Evolutionary conservation across 2,888 invertebrate species (phyloP).

Genomic region (Cerastis rubricosa): DNA sequence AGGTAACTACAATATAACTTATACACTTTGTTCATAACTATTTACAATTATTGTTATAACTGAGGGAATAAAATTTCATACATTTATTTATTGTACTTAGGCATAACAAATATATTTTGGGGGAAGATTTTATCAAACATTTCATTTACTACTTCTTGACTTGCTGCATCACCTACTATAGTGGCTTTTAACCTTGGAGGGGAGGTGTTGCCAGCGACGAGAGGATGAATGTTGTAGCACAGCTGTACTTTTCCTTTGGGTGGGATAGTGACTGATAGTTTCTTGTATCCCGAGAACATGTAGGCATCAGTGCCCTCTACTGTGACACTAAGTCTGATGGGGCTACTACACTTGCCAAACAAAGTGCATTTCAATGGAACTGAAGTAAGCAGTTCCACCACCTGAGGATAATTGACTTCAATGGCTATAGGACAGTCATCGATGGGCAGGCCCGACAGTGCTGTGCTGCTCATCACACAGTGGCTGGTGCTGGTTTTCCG

Average conservation of each 20-base stretch:
- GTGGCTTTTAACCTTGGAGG: slow-evolving; percentile 92
- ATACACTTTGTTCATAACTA: slow-evolving; percentile 85
- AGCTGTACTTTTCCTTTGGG: slow-evolving; percentile 92
- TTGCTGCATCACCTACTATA: slow-evolving; percentile 83
- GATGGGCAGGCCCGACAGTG: slow-evolving; percentile 90
- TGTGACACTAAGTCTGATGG: slow-evolving; percentile 93
- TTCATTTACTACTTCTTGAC: slow-evolving; percentile 84
- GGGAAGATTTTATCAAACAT: slow-evolving; percentile 89
- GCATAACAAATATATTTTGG: slow-evolving; percentile 89
- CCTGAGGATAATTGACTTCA: slow-evolving; percentile 92
- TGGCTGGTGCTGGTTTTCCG: slow-evolving; percentile 78
- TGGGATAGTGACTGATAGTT: slow-evolving; percentile 92
- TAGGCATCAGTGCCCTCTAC: slow-evolving; percentile 97
- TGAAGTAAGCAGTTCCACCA: slow-evolving; percentile 94
- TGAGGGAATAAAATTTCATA: slow-evolving; percentile 73
- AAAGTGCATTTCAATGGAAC: slow-evolving; percentile 93
- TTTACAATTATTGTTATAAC: slow-evolving; percentile 81
- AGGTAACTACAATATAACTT: slow-evolving; percentile 84
- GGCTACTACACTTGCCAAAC: slow-evolving; percentile 93
- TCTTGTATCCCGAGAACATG: slow-evolving; percentile 98
- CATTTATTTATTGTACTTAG: slow-evolving; percentile 88
- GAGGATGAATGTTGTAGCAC: slow-evolving; percentile 95
- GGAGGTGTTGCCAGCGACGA: slow-evolving; percentile 93
- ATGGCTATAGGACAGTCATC: slow-evolving; percentile 92
- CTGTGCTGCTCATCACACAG: slow-evolving; percentile 89